phyloP scores from a whole-genome alignment of 2,797 vertebrate genomes.

The Semaprochilodus insignis region DNA sequence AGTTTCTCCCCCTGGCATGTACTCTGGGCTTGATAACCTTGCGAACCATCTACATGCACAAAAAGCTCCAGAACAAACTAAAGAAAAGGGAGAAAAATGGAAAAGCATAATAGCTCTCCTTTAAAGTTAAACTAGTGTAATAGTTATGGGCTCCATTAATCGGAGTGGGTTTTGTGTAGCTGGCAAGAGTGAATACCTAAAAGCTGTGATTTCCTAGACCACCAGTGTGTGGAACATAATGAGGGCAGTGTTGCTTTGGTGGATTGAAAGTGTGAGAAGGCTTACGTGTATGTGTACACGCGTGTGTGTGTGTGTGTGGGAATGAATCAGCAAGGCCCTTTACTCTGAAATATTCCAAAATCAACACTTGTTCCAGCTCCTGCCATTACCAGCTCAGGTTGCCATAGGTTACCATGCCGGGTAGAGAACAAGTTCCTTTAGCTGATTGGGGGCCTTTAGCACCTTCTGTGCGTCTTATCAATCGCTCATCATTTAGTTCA shows the following conservation, averaged over 20 bases:
- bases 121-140: background rate
- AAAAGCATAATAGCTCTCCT: too few relatives aligned
- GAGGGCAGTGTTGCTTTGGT: slow-evolving; percentile 17
- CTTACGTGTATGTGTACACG: background rate
- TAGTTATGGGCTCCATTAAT: background rate
- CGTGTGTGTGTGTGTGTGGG: background rate
- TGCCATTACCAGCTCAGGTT: slow-evolving; percentile 2
- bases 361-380: slow-evolving; percentile 12
- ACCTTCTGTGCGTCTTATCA: background rate
- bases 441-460: background rate
- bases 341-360: slow-evolving; percentile 16
- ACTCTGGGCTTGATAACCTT: too few relatives aligned
- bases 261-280: background rate
- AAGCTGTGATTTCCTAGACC: background rate
- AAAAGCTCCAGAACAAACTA: too few relatives aligned
- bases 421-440: background rate
- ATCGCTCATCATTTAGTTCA: slow-evolving; percentile 1
- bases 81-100: too few relatives aligned
- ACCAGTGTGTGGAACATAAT: background rate
- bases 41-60: too few relatives aligned
- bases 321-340: background rate
- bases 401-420: slow-evolving; percentile 19
- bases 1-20: too few relatives aligned
- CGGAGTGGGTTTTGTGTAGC: background rate
- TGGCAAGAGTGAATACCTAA: background rate